phyloP scores from a whole-genome alignment of 2,797 vertebrate species.

The Pseudotriccus pelzelni region DNA sequence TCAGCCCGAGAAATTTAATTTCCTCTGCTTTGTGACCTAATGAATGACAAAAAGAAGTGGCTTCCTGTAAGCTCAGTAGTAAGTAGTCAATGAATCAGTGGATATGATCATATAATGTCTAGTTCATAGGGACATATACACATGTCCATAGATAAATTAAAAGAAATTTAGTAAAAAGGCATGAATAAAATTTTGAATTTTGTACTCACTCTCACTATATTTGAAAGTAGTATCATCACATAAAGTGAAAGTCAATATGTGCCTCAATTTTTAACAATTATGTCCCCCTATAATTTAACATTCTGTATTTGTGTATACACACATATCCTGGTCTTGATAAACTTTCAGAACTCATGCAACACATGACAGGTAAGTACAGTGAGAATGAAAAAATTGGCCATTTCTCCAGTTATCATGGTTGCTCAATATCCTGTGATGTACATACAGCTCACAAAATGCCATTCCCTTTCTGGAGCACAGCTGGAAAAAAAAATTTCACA shows the following conservation, averaged over 20 bases:
- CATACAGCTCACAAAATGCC: not conserved
- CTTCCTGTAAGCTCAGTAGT: not conserved
- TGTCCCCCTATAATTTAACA: not conserved
- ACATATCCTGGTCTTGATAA: not conserved
- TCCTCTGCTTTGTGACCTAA: not conserved
- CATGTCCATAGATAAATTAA: not conserved
- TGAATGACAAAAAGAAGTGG: not conserved
- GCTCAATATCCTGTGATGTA: not conserved
- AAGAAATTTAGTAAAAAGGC: not conserved
- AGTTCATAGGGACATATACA: not conserved
- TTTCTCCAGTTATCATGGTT: not conserved
- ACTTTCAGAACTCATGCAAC: not conserved
- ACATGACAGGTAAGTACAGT: not conserved
- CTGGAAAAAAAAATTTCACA: not conserved
- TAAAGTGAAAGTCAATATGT: not conserved
- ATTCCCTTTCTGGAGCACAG: not conserved
- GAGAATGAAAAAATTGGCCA: not conserved
- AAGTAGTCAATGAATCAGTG: not conserved
- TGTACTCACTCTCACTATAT: not conserved
- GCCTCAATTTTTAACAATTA: not conserved
- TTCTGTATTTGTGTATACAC: not conserved
- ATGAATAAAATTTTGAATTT: not conserved
- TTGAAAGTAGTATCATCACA: not conserved
- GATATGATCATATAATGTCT: not conserved
- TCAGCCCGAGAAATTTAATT: not conserved